Evolutionary conservation across 2,888 invertebrate species (phyloP), one percentile per base, ranked within the genome.

Genomic region (Meteorus cinctellus): DNA sequence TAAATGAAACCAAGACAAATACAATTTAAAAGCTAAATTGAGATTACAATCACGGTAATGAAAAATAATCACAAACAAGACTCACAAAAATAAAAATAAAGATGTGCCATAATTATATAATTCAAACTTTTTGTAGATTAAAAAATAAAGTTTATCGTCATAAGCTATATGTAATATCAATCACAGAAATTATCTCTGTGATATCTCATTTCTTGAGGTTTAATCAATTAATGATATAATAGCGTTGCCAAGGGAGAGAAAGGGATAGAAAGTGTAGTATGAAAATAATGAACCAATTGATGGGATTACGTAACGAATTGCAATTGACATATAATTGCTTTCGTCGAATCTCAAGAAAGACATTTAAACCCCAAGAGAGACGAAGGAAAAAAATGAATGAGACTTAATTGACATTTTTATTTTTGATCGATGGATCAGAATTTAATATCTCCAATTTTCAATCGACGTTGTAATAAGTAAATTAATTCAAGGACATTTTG

Each of bases 331-430:
- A 34, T 65, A 72, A 72, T 65, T 72, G 72, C 63, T 34, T 72
- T 72, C 51, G 72, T 51, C 24, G 65, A 72, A 72, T 48, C 63
- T 34, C 48, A 72, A 72, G 48, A 72, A 65, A 63, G 65, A 48
- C n/a, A 41, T 63, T 60, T 27, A 59, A 71, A 59, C 45, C 60
- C 71, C 45, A 8, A 29, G 71, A n/a, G 45, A 48, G 12, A 41
- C 29, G 34, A 55, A 29, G 31, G 63, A 45, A 24, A 62, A 48
- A 62, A 24, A n/a, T 8, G 19, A 48, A n/a, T 4, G 45, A 62
- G 19, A 72, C 19, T 48, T 16, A 63, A 63, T 48, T 29, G 48
- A 29, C n/a, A 36, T 63, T 63, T 65, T 36, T 62, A 63, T 24
- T 19, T 8, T 8, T 55, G 24, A 19, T 41, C 1, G n/a, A 41